These are phyloP conservation scores for Drosophila anomalata DNA, from an alignment of 2,888 invertebrate genomes.

Conservation along the genomic window DNA sequence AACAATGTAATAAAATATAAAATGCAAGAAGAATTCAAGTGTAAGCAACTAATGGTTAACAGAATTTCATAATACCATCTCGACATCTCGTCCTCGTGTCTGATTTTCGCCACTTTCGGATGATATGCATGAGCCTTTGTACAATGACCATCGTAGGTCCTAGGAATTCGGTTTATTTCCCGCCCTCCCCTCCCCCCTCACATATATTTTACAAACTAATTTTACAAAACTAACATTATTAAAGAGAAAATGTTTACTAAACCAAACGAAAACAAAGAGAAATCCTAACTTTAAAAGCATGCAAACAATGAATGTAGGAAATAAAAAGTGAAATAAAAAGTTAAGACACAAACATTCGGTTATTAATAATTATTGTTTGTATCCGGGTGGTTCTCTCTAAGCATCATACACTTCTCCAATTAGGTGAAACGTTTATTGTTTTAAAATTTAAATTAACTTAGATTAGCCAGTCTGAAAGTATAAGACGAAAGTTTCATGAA, in stretches of 20 bases:
- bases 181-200: not conserved
- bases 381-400: not conserved
- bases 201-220: not conserved
- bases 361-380: not conserved
- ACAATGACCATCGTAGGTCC: constrained; percentile 27
- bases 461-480: constrained; percentile 1
- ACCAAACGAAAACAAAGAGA: constrained; percentile 47
- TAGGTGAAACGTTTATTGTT: not conserved
- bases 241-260: constrained; percentile 43
- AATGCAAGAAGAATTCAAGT: constrained; percentile 39
- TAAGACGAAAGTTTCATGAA: constrained; percentile 16
- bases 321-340: constrained; percentile 43
- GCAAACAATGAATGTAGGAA: constrained; percentile 46
- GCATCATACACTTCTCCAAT: too few species aligned
- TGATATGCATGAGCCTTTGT: constrained; percentile 29
- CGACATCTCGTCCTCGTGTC: not conserved
- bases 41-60: constrained; percentile 47
- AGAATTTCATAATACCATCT: constrained; percentile 16
- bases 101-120: constrained; percentile 1
- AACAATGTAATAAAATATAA: constrained; percentile 38
- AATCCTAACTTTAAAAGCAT: constrained; percentile 46
- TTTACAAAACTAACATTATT: constrained; percentile 31
- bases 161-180: constrained; percentile 18
- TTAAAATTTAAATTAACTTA: not conserved
- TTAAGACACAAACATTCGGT: constrained; percentile 24